Base-by-base conservation (phyloP, 2,888 invertebrate species). In the Agonum fuliginosum region DNA sequence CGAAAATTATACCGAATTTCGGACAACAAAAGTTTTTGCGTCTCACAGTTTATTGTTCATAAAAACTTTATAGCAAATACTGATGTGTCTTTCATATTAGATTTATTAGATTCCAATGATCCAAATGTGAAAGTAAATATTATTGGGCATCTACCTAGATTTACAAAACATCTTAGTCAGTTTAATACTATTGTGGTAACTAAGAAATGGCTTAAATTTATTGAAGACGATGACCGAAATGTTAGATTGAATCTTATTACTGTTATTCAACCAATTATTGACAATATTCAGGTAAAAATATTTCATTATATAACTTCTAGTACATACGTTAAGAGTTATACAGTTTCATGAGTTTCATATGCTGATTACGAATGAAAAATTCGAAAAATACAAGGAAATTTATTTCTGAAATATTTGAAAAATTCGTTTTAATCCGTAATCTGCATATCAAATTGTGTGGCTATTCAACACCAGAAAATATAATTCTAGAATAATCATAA, bases 91-190 rank as follows among this genome's bases (percentile, higher is more conserved):
- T 2, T 19, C 8, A 76, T 34, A 22, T 27, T 85, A 10, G 79
- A 80, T 43, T 79, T 84, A 51, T 78, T 86, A 8, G 79, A 81
- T 48, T 84, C 83, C 3, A 78, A 81, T n/a, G 82, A 82, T 27
- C 14, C 71, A 14, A 80, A 82, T 22, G 82, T 87, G 27, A 87
- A 87, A 77, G 80, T 84, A 10, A 77, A 81, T 12, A 83, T 87
- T 69, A 84, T 89, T 0, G 80, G 84, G 75, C 83, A 85, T 71
- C 82, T 89, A 46, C 85, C 85, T n/a, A 80, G 82, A 58, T 83
- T 89, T 62, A 86, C 88, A 1, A 88, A 86, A 81, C 89, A 89
- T 81, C 79, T 87, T 0, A 71, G 82, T 17, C 82, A 82, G 27
- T 89, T 89, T 79, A 86, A 87, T 80, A 84, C 83, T 5, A 83